These are phyloP conservation scores for Dasysyrphus albostriatus DNA, from an alignment of 2,888 invertebrate species.

Conservation along the genomic window DNA sequence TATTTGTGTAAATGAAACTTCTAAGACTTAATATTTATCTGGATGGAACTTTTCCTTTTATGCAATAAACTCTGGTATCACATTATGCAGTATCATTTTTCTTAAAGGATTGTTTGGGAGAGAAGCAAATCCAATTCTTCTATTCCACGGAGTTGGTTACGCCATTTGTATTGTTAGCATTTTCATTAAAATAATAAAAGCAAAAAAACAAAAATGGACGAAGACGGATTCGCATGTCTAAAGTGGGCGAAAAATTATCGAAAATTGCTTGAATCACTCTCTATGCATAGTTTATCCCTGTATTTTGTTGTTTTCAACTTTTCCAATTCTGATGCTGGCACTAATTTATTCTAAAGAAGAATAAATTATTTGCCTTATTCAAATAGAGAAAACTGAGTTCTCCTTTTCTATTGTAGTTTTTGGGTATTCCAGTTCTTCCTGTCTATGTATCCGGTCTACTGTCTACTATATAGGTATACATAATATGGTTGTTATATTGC, in stretches of 20 bases:
- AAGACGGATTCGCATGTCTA: slow-evolving; percentile 18
- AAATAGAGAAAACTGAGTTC: slow-evolving; percentile 33
- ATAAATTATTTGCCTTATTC: slow-evolving; percentile 58
- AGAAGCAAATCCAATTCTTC: slow-evolving; percentile 20
- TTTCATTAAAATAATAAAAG: neutral
- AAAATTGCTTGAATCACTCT: slow-evolving; percentile 32
- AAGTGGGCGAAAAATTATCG: slow-evolving; percentile 32
- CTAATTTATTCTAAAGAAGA: slow-evolving; percentile 63
- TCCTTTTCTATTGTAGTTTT: slow-evolving; percentile 2
- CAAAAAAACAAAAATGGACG: neutral
- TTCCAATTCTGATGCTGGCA: slow-evolving; percentile 12
- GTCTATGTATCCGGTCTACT: slow-evolving; percentile 49
- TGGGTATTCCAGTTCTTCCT: slow-evolving; percentile 28
- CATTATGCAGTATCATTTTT: slow-evolving; percentile 42
- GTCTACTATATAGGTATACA: too few species aligned
- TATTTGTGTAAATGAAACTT: slow-evolving; percentile 3
- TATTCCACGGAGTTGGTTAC: slow-evolving; percentile 41
- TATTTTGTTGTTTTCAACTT: slow-evolving; percentile 26
- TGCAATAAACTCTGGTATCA: slow-evolving; percentile 36
- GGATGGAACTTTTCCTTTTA: slow-evolving; percentile 4
- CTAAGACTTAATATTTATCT: slow-evolving; percentile 9
- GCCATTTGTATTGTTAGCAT: slow-evolving; percentile 55
- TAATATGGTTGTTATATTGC: slow-evolving; percentile 54
- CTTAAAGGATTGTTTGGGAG: neutral
- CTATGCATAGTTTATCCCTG: slow-evolving; percentile 8